A percentile compares a stretch with the other conserved stretches of the same genome.
These are phyloP conservation scores for Bruchidius siliquastri DNA, from an alignment of 2,888 invertebrate species.

Conservation along the genomic window DNA sequence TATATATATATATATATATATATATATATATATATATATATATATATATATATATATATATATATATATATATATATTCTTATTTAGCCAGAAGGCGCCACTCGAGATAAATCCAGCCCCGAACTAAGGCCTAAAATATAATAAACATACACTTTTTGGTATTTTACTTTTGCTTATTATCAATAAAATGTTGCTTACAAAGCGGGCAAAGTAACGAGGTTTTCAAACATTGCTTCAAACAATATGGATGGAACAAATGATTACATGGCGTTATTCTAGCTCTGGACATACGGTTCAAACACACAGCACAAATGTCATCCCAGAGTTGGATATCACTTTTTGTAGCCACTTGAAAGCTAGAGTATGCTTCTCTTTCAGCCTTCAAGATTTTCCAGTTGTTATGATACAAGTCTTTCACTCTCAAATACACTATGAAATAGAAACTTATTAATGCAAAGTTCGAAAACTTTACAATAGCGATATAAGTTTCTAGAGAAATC, in stretches of 20 bases:
- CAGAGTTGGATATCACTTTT: constrained; percentile 60
- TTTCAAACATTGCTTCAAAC: constrained; percentile 66
- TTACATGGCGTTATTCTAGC: constrained; percentile 75
- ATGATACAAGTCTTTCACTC: constrained; percentile 38
- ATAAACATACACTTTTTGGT: constrained; percentile 9
- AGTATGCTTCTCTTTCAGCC: constrained; percentile 36
- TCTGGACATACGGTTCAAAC: constrained; percentile 63
- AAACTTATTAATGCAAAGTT: constrained; percentile 33
- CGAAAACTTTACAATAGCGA: constrained; percentile 24
- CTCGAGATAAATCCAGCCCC: no score
- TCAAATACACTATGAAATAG: constrained; percentile 42
- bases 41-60: no score
- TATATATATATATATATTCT: no score
- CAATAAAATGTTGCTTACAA: constrained; percentile 55
- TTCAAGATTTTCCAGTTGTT: constrained; percentile 38
- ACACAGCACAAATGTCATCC: constrained; percentile 76
- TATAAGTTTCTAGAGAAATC: constrained; percentile 19
- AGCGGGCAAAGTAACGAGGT: constrained; percentile 67
- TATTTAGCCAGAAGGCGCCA: no score
- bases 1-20: no score
- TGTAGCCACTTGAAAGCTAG: constrained; percentile 53
- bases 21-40: no score
- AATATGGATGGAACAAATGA: constrained; percentile 74
- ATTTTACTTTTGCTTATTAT: constrained; percentile 8
- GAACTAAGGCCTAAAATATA: no score